Evolutionary conservation across 2,888 invertebrate genomes (phyloP).

Genomic region (Drosophila borborema): DNA sequence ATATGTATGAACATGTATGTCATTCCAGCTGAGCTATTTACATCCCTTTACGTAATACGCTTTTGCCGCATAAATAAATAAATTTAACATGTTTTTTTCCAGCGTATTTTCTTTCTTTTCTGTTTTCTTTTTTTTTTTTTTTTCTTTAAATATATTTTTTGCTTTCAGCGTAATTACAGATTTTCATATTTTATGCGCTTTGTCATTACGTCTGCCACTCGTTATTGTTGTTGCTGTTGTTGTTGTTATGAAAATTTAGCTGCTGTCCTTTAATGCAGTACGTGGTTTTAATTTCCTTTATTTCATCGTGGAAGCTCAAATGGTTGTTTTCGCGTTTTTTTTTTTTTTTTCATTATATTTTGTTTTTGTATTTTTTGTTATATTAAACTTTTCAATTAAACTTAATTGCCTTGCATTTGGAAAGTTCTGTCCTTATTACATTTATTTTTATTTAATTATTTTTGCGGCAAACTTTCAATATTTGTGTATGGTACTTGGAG

Average conservation of each 20-base stretch:
- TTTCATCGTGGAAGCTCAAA: conserved; percentile 60
- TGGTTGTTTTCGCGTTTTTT: conserved; percentile 28
- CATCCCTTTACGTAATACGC: conserved; percentile 35
- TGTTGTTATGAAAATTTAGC: conserved; percentile 36
- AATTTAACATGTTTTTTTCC: conserved; percentile 32
- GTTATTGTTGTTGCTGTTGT: conserved; percentile 16
- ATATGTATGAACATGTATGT: neutral
- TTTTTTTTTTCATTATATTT: neutral
- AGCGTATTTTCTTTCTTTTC: conserved; percentile 1
- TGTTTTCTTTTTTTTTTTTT: neutral
- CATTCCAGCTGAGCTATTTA: conserved; percentile 24
- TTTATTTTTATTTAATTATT: conserved; percentile 4
- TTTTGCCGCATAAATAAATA: conserved; percentile 49
- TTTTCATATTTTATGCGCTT: conserved; percentile 51
- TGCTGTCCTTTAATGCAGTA: conserved; percentile 24
- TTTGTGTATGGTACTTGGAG: conserved; percentile 4
- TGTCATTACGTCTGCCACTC: conserved; percentile 43
- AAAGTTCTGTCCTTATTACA: conserved; percentile 6
- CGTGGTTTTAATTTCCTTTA: conserved; percentile 47
- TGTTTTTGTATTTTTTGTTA: neutral
- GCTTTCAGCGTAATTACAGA: conserved; percentile 56
- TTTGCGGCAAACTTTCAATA: conserved; percentile 7
- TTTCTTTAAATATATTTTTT: conserved; percentile 37
- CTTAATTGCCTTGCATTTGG: conserved; percentile 34
- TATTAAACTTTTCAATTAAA: conserved; percentile 41